Base-by-base conservation (phyloP, 2,797 vertebrate genomes). In the Rhinatrema bivittatum region DNA sequence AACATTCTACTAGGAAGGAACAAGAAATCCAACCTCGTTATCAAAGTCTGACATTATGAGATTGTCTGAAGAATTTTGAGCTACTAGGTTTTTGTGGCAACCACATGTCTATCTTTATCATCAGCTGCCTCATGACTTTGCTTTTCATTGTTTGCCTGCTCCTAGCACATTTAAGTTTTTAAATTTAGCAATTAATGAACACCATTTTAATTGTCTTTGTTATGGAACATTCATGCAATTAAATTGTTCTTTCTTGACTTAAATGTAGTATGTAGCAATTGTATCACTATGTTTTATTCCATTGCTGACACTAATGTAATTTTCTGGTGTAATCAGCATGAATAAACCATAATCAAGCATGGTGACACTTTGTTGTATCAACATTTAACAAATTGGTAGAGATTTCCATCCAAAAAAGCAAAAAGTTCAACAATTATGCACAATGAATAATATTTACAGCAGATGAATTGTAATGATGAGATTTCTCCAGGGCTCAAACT, bases 11-110 rank as follows among this genome's bases (percentile, higher is more conserved):
- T 39, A 10, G 10, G 31, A 32, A 50, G 20, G 24, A 61, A 18
- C 35, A 36, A 9, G 17, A 39, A 40, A 51, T 54, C 48, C 56
- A 61, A 38, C 37, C 38, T 37, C 29, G 47, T 53, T 55, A 66
- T 63, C 53, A 52, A 60, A 57, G 58, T 35, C 12, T 39, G 36
- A 50, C 62, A 26, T 50, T 59, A 61, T 16, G 10, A 46, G 55
- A 42, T 8, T 10, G 5, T 28, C 22, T 6, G 22, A 47, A 25
- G 32, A 44, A 18, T n/a, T n/a, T n/a, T n/a, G n/a, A n/a, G n/a
- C n/a, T n/a, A n/a, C n/a, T n/a, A 34, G 11, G 28, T 66, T 71
- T 50, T 60, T 41, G 51, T 65, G 55, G 30, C 54, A 60, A 52
- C 56, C 21, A 12, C 6, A 20, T 36, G 42, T 43, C 41, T 25